These are phyloP conservation scores for Cyprinus carpio DNA, from an alignment of 2,113 vertebrate species.

Conservation along the genomic window DNA sequence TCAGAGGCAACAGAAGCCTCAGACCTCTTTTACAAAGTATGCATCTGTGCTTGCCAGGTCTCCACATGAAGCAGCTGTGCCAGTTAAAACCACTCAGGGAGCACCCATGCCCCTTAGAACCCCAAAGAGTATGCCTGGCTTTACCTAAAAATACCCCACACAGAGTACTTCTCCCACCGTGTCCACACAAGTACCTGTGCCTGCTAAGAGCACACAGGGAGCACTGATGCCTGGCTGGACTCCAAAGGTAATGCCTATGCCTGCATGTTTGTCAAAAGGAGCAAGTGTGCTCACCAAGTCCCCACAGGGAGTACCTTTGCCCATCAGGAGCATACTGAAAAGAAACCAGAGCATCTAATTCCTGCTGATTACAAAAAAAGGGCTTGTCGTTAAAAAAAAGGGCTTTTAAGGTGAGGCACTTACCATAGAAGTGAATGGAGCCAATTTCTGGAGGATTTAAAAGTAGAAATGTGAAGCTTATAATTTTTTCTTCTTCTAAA, in stretches of 20 bases:
- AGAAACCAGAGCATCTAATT: background rate
- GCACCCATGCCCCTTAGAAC: background rate
- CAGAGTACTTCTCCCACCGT: too few species aligned
- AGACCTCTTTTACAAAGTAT: background rate
- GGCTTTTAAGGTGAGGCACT: too few species aligned
- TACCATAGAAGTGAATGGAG: background rate
- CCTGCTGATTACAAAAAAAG: background rate
- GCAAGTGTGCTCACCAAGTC: too few species aligned
- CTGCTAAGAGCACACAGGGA: too few species aligned
- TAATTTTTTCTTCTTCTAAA: background rate
- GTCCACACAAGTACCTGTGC: too few species aligned
- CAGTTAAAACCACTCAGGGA: background rate
- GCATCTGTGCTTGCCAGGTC: background rate
- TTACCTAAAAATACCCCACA: background rate
- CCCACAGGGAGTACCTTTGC: too few species aligned
- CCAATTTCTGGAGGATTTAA: background rate
- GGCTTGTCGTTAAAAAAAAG: too few species aligned
- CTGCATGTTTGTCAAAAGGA: too few species aligned
- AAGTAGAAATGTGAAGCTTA: background rate
- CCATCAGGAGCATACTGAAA: background rate
- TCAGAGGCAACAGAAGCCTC: background rate
- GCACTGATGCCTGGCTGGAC: too few species aligned
- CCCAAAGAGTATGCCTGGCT: background rate
- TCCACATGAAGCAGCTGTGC: too few species aligned
- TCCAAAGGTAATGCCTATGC: too few species aligned